phyloP scores from a whole-genome alignment of 1,140 invertebrate genomes.

The Lordiphosa mommai region DNA sequence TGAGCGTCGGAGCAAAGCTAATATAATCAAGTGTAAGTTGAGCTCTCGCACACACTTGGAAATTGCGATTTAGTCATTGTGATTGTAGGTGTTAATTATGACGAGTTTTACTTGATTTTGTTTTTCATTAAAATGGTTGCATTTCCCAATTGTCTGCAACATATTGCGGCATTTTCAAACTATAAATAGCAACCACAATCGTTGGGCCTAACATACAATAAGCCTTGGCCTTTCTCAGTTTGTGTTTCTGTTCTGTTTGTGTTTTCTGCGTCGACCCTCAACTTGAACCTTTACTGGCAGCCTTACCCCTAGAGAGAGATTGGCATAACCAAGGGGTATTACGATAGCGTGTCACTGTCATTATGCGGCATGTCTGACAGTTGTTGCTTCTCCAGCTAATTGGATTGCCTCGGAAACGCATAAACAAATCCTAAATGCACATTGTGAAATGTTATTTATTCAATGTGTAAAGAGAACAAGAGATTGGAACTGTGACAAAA shows the following conservation, averaged over 20 bases:
- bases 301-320: neutral
- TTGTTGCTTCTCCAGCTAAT: slow-evolving; percentile 45
- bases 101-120: neutral
- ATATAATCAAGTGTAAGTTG: slow-evolving; percentile 36
- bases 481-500: too few relatives aligned
- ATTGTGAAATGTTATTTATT: slow-evolving; percentile 1
- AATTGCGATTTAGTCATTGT: neutral
- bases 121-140: neutral
- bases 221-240: slow-evolving; percentile 15
- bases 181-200: slow-evolving; percentile 28
- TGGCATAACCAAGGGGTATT: slow-evolving; percentile 25
- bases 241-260: neutral
- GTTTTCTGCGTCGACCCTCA: slow-evolving; percentile 38
- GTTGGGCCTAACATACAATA: slow-evolving; percentile 19
- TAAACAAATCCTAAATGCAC: slow-evolving; percentile 11
- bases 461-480: too few relatives aligned
- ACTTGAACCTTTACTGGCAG: slow-evolving; percentile 51
- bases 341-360: slow-evolving; percentile 28
- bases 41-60: slow-evolving; percentile 2
- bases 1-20: neutral
- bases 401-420: slow-evolving; percentile 28
- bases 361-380: slow-evolving; percentile 34
- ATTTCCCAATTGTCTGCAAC: slow-evolving; percentile 1
- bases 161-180: slow-evolving; percentile 25
- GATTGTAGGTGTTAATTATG: slow-evolving; percentile 1